These are phyloP conservation scores for Conistra vaccinii DNA, from an alignment of 2,888 invertebrate species.

Conservation along the genomic window DNA sequence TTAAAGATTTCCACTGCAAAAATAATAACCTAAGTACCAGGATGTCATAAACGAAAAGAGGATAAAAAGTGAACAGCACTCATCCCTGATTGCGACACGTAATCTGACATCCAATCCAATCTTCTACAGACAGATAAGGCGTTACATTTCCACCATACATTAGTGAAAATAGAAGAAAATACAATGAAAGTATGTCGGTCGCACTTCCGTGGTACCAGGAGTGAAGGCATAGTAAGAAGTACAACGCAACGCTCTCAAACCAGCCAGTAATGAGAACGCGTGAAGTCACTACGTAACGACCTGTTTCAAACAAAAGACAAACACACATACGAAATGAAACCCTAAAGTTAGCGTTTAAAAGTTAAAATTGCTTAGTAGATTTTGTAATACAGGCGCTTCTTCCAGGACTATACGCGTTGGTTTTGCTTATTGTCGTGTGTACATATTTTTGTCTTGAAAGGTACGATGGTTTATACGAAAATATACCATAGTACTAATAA, in stretches of 20 bases:
- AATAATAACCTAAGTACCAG: constrained; percentile 27
- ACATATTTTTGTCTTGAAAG: constrained; percentile 15
- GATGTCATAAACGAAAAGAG: constrained; percentile 31
- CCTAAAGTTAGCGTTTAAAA: constrained; percentile 42
- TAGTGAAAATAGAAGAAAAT: constrained; percentile 60
- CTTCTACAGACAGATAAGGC: constrained; percentile 24
- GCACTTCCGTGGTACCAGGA: constrained; percentile 61
- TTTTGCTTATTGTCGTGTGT: constrained; percentile 34
- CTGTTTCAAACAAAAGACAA: constrained; percentile 66
- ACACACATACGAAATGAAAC: constrained; percentile 58
- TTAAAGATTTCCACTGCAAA: neutral
- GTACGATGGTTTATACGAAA: neutral
- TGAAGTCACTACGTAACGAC: constrained; percentile 72
- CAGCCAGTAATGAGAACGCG: constrained; percentile 75
- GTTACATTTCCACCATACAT: constrained; percentile 36
- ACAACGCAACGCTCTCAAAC: constrained; percentile 72
- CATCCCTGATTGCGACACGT: constrained; percentile 56
- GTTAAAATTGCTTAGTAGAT: constrained; percentile 33
- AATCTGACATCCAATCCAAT: constrained; percentile 53
- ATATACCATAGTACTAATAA: neutral
- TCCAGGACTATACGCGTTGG: constrained; percentile 63
- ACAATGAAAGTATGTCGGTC: constrained; percentile 71
- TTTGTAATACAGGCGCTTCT: constrained; percentile 50
- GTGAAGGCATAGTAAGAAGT: constrained; percentile 57
- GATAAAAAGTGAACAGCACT: constrained; percentile 47